A percentile compares a stretch with the other conserved stretches of the same genome.
phyloP scores from a whole-genome alignment of 2,888 invertebrate species.

The Punctoribates punctum region DNA sequence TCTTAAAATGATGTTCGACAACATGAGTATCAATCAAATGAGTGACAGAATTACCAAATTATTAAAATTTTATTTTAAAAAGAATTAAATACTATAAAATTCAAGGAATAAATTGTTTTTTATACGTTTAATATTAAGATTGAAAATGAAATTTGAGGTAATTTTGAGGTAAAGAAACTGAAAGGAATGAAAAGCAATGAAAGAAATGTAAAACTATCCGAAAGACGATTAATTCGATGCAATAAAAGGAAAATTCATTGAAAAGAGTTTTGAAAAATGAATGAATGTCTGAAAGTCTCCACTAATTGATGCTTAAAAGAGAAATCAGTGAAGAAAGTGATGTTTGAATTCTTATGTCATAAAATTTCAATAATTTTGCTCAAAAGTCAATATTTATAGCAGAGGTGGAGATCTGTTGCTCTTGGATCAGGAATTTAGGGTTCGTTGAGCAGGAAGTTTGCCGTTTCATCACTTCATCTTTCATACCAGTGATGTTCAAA shows the following conservation, averaged over 20 bases:
- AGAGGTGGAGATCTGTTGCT: constrained; percentile 19
- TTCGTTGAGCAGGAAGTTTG: constrained; percentile 23
- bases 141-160: no score
- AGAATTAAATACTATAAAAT: no score
- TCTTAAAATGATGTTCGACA: no score
- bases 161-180: constrained; percentile 10
- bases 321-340: not conserved
- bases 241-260: not conserved
- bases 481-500: constrained; percentile 19
- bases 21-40: not conserved
- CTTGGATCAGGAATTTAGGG: not conserved
- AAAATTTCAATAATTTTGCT: not conserved
- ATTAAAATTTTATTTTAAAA: no score
- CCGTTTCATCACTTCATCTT: not conserved
- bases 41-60: not conserved
- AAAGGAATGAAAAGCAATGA: not conserved
- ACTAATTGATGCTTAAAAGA: constrained; percentile 13
- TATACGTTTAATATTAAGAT: no score
- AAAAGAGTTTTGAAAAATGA: not conserved
- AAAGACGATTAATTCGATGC: not conserved
- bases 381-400: constrained; percentile 33
- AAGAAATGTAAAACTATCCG: not conserved
- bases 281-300: no score
- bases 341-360: constrained; percentile 6
- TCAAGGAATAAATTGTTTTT: not conserved